Percentiles rank a stretch among this genome's conserved stretches.
phyloP scores from a whole-genome alignment of 2,888 invertebrate genomes.

The Caenorhabditis sp. region DNA sequence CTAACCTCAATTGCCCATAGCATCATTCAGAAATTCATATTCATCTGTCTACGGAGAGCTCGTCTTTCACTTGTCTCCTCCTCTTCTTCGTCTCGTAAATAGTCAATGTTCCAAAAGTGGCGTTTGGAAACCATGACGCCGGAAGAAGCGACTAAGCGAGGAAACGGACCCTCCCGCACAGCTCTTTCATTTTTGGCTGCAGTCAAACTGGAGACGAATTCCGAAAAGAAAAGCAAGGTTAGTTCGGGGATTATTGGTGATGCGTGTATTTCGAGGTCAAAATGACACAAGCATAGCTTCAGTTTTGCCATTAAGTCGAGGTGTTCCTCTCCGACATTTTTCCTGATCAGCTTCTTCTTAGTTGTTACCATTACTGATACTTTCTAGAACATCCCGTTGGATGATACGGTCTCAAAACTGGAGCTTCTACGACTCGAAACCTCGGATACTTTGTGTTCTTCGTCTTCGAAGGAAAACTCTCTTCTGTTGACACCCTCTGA shows the following conservation, averaged over 20 bases:
- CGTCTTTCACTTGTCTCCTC: not conserved
- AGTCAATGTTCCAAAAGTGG: constrained; percentile 68
- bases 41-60: constrained; percentile 11
- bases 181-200: constrained; percentile 55
- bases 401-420: constrained; percentile 38
- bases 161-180: constrained; percentile 39
- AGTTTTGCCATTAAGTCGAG: no score
- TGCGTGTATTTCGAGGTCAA: no score
- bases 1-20: not conserved
- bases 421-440: constrained; percentile 44
- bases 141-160: constrained; percentile 29
- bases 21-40: constrained; percentile 30
- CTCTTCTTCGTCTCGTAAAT: constrained; percentile 36
- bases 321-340: no score
- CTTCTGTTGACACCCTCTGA: constrained; percentile 41
- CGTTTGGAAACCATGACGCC: constrained; percentile 63
- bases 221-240: constrained; percentile 21
- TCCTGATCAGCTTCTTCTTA: no score
- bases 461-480: constrained; percentile 44
- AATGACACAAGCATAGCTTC: no score
- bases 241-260: constrained; percentile 5
- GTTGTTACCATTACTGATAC: no score
- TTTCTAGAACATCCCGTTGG: constrained; percentile 1
- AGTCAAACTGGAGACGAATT: constrained; percentile 50
- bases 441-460: constrained; percentile 20